Conservation (phyloP, 2,888 invertebrate species). For the Tenthredo mesomela region DNA sequence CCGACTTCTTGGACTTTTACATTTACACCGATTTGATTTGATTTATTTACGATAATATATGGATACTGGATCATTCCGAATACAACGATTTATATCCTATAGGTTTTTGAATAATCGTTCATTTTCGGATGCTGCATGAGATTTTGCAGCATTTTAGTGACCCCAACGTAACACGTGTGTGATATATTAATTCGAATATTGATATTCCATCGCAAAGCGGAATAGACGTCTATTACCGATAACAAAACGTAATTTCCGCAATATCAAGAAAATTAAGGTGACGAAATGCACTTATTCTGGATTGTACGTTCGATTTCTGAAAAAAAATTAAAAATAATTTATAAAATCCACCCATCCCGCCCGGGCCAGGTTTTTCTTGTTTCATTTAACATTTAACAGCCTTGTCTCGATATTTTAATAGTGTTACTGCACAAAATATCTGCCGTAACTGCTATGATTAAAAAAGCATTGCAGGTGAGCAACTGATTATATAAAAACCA, state of each 20-base stretch:
- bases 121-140: background rate
- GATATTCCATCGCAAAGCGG: background rate
- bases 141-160: background rate
- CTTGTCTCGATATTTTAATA: background rate
- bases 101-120: background rate
- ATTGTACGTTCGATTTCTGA: background rate
- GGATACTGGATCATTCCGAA: background rate
- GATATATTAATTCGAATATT: too few species aligned
- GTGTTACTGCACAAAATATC: conserved; percentile 42
- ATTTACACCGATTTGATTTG: background rate
- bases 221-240: background rate
- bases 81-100: background rate
- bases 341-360: background rate
- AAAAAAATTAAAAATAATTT: background rate
- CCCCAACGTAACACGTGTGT: too few species aligned
- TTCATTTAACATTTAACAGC: background rate
- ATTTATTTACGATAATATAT: background rate
- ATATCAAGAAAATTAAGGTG: background rate
- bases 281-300: background rate
- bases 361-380: background rate
- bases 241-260: background rate
- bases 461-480: conserved; percentile 46
- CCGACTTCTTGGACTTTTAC: background rate
- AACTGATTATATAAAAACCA: conserved; percentile 33
- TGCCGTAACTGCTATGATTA: background rate